phyloP scores from a whole-genome alignment of 2,888 invertebrate genomes.

The Agrotis exclamationis region DNA sequence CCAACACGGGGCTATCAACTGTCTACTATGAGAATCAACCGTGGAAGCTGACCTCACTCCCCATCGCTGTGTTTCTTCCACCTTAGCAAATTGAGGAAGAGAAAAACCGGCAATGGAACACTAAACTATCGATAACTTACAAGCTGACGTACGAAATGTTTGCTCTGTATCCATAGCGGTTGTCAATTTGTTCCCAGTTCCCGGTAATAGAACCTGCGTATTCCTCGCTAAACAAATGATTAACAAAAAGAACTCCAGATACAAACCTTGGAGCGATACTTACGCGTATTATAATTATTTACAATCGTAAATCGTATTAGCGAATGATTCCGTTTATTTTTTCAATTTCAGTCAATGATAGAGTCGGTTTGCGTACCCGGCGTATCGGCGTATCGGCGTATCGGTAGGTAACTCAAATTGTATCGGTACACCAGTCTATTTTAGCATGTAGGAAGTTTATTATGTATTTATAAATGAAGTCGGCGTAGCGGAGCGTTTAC shows the following conservation, averaged over 20 bases:
- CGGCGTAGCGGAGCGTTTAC: slow-evolving; percentile 58
- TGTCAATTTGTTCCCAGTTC: slow-evolving; percentile 58
- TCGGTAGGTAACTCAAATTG: slow-evolving; percentile 66
- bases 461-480: slow-evolving; percentile 72
- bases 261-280: slow-evolving; percentile 70
- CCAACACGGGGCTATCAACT: slow-evolving; percentile 50
- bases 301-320: slow-evolving; percentile 82
- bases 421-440: slow-evolving; percentile 69
- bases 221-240: slow-evolving; percentile 65
- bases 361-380: slow-evolving; percentile 67
- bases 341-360: slow-evolving; percentile 78
- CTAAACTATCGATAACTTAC: slow-evolving; percentile 29
- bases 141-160: slow-evolving; percentile 41
- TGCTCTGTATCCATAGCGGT: slow-evolving; percentile 52
- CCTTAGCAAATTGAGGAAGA: slow-evolving; percentile 18
- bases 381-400: slow-evolving; percentile 68
- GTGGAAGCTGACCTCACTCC: slow-evolving; percentile 30
- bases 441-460: slow-evolving; percentile 72
- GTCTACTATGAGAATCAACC: slow-evolving; percentile 28
- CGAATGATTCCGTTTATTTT: slow-evolving; percentile 83
- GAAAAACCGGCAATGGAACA: slow-evolving; percentile 30
- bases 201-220: slow-evolving; percentile 33
- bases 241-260: slow-evolving; percentile 67
- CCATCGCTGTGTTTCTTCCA: slow-evolving; percentile 52
- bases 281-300: slow-evolving; percentile 81